Evolutionary conservation across 2,113 vertebrate species (phyloP).

Genomic region (Scomber scombrus): DNA sequence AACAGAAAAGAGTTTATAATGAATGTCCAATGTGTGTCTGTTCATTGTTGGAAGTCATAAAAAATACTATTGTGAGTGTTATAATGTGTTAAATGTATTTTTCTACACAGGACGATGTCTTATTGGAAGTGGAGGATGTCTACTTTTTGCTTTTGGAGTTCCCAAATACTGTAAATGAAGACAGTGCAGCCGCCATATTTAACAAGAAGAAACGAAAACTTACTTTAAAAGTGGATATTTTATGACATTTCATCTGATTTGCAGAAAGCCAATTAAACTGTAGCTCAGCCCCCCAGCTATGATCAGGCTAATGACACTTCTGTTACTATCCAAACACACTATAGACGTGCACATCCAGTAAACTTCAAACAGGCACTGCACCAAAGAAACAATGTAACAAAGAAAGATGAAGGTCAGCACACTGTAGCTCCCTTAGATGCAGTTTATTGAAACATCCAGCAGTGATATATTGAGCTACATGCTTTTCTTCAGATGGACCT

Average conservation of each 20-base stretch:
- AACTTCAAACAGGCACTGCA: no score
- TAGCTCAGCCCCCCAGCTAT: no score
- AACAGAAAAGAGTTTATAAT: conserved; percentile 41
- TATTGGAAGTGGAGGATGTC: conserved; percentile 87
- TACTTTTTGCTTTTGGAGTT: conserved; percentile 87
- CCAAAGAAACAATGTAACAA: no score
- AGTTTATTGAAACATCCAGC: no score
- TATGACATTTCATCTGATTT: conserved; percentile 52
- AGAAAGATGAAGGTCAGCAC: no score
- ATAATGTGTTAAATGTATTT: conserved; percentile 12
- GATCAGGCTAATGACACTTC: background rate
- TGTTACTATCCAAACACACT: background rate
- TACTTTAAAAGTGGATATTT: conserved; percentile 81
- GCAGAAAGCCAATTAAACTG: no score
- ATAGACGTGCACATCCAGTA: no score
- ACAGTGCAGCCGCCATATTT: conserved; percentile 84
- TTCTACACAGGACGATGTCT: conserved; percentile 86
- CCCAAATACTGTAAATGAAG: conserved; percentile 85
- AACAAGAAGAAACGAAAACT: conserved; percentile 85
- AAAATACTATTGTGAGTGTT: conserved; percentile 31
- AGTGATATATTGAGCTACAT: no score
- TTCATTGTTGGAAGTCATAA: conserved; percentile 25
- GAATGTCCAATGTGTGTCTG: conserved; percentile 27
- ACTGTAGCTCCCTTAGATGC: no score
- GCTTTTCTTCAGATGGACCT: no score